Evolutionary conservation across 1,140 invertebrate genomes (phyloP).

Genomic region (Rhynchophorus ferrugineus): DNA sequence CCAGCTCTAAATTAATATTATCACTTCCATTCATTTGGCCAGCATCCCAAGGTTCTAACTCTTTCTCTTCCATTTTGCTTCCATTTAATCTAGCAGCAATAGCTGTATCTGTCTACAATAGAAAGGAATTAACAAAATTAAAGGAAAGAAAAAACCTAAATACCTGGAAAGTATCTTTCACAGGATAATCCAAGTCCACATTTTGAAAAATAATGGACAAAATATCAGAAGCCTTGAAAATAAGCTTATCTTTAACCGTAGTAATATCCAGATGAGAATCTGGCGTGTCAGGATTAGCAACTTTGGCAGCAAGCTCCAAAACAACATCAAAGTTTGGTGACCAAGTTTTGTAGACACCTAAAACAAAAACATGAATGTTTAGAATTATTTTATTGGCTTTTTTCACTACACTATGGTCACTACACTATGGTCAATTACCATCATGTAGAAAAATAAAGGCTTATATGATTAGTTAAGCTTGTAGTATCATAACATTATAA

Average conservation of each 20-base stretch:
- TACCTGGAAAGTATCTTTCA: slow-evolving; percentile 68
- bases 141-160: too few relatives aligned
- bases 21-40: slow-evolving; percentile 50
- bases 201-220: slow-evolving; percentile 70
- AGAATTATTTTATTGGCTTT: background rate
- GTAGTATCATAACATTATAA: too few relatives aligned
- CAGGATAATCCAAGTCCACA: slow-evolving; percentile 82
- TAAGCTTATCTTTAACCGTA: slow-evolving; percentile 70
- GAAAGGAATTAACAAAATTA: too few relatives aligned
- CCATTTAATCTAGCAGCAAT: slow-evolving; percentile 57
- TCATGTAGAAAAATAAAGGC: too few relatives aligned
- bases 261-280: slow-evolving; percentile 50
- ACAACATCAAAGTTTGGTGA: slow-evolving; percentile 67
- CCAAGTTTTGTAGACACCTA: slow-evolving; percentile 74
- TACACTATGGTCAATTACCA: too few relatives aligned
- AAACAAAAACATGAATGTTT: slow-evolving; percentile 3
- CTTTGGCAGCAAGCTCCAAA: slow-evolving; percentile 73
- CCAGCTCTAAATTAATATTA: slow-evolving; percentile 53
- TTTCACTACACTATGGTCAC: too few relatives aligned
- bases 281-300: slow-evolving; percentile 50
- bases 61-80: slow-evolving; percentile 56
- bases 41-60: slow-evolving; percentile 83
- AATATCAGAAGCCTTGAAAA: slow-evolving; percentile 77
- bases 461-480: too few relatives aligned
- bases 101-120: slow-evolving; percentile 59